Evolutionary conservation across 2,888 invertebrate genomes (phyloP), one percentile per base, ranked within the genome.

Genomic region (Scaeva pyrastri): DNA sequence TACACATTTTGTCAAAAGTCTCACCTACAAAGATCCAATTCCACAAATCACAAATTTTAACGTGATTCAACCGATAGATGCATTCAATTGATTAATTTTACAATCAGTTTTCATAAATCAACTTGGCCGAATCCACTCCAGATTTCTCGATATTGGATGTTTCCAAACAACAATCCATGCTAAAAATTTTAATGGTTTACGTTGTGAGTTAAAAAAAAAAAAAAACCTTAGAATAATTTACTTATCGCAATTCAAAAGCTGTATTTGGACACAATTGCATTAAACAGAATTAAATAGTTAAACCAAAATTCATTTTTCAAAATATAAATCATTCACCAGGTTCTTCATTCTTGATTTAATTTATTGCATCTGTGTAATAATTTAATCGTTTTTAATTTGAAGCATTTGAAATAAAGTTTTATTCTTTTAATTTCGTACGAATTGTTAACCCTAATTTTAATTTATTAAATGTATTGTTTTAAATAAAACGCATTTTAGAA

Each of bases 291-390:
- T 56, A 11, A 1, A 60, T 50, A 62, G 43, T 43, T 66, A 31
- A 23, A 19, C n/a, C 64, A 79, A 84, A 84, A 79, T 74, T 78
- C 4, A 39, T 8, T 36, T n/a, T 66, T 19, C 7, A 45, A 66
- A 50, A 68, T 19, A 39, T 21, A 31, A 31, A 52, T 39, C 39
- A 52, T 52, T 68, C 52, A 52, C 10, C 16, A 41, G n/a, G 19
- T 36, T 21, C 4, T 66, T 52, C 19, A 68, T 52, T 52, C 7
- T 68, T 19, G 10, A 31, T 68, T 68, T 72, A 43, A 72, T 21
- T 81, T 77, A 41, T 70, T 73, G 82, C 73, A 83, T 83, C 83
- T 62, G 56, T n/a, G n/a, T n/a, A 62, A 16, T 45, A 62, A 23
- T 43, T 43, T 43, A 21, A 41, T 62, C 19, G 14, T 41, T 39